These are phyloP conservation scores for Phaethon lepturus DNA, from an alignment of 2,113 vertebrate species.

Conservation along the genomic window DNA sequence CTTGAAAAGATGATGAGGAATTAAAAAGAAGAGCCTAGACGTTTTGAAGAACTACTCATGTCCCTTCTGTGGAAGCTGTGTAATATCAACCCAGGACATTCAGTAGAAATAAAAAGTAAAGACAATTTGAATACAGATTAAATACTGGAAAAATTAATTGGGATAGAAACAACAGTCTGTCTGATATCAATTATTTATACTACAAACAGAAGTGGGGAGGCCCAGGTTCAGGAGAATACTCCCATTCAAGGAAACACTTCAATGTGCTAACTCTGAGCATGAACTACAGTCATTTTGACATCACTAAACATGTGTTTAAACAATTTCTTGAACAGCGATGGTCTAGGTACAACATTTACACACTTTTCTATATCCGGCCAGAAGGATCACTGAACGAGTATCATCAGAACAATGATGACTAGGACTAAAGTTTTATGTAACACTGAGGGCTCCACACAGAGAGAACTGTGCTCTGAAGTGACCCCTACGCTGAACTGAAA, in stretches of 20 bases:
- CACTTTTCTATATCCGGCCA: not conserved
- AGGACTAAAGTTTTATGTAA: not conserved
- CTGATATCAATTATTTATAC: not conserved
- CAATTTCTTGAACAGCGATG: not conserved
- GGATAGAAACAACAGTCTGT: not conserved
- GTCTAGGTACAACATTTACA: not conserved
- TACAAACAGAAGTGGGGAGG: not conserved
- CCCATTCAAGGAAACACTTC: not conserved
- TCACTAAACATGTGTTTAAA: not conserved
- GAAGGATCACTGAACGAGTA: not conserved
- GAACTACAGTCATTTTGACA: not conserved
- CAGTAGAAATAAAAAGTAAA: not conserved
- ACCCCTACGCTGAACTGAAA: fast-evolving
- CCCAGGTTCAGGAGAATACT: not conserved
- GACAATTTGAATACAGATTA: not conserved
- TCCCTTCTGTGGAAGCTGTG: not conserved
- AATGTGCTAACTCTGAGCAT: too few relatives aligned
- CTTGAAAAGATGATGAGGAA: not conserved
- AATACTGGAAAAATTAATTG: not conserved
- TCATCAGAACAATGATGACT: fast-evolving
- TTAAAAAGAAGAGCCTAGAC: not conserved
- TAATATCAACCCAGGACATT: not conserved
- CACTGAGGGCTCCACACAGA: not conserved
- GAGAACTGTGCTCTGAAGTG: not conserved
- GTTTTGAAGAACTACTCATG: not conserved